Conservation (phyloP, 30 jellyfish, hydroid and myxozoan species). For the Hydractinia echinata region DNA sequence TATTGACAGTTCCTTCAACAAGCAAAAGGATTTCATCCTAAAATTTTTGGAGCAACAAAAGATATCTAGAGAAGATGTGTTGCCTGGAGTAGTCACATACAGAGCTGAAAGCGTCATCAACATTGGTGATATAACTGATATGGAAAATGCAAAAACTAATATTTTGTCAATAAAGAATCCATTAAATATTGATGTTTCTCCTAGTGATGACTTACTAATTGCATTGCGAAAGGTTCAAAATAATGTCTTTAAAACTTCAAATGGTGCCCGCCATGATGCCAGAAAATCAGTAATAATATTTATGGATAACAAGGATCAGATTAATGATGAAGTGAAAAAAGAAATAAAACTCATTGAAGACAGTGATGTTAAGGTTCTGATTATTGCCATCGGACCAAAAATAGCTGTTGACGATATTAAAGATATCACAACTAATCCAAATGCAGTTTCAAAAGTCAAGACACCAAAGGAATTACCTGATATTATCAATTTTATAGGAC, state of each 20-base stretch:
- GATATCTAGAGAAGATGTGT: constrained; percentile 32
- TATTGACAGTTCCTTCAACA: constrained; percentile 23
- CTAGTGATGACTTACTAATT: background rate
- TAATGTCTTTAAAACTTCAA: constrained; percentile 13
- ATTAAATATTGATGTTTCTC: background rate
- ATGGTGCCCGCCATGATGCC: constrained; percentile 57
- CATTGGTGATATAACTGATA: constrained; percentile 22
- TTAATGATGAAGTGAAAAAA: background rate
- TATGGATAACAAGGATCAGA: constrained; percentile 18
- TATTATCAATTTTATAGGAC: no score
- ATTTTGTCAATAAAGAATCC: background rate
- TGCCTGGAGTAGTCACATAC: constrained; percentile 40
- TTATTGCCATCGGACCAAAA: background rate
- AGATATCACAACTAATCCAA: background rate
- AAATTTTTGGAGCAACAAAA: constrained; percentile 9
- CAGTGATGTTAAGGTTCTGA: background rate
- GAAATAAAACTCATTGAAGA: background rate
- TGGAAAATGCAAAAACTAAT: background rate
- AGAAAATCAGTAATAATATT: constrained; percentile 45
- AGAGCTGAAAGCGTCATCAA: constrained; percentile 24
- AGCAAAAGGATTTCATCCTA: constrained; percentile 33
- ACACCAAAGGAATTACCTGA: no score
- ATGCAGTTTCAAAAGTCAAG: background rate
- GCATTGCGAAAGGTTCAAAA: constrained; percentile 4
- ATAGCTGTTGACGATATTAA: background rate